Evolutionary conservation across 2,113 vertebrate species (phyloP).

Genomic region (Myrmophylax atrothorax): DNA sequence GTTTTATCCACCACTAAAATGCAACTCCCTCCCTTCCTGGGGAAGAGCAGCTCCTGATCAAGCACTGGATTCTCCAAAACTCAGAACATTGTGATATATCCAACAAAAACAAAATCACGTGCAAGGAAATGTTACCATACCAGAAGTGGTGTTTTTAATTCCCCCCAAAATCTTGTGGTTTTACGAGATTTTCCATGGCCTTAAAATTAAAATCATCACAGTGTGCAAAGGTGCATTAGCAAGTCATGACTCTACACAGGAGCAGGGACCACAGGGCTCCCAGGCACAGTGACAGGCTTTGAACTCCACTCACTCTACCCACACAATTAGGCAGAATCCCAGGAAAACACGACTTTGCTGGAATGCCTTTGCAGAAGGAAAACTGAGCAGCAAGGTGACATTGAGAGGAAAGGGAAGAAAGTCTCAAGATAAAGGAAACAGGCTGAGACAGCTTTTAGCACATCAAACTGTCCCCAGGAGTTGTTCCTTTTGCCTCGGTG

Average conservation of each 20-base stretch:
- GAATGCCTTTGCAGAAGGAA: background rate
- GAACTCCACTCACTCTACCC: background rate
- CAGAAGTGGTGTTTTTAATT: accelerated
- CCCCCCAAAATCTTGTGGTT: background rate
- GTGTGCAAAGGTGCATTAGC: background rate
- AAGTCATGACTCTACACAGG: accelerated
- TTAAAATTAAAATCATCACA: accelerated
- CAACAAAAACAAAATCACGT: accelerated
- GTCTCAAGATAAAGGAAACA: background rate
- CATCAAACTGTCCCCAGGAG: background rate
- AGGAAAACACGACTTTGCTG: background rate
- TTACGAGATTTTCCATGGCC: background rate
- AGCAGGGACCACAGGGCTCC: background rate
- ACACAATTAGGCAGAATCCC: background rate
- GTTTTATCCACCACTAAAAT: background rate
- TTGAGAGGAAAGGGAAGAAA: background rate
- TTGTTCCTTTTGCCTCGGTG: background rate
- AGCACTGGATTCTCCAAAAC: accelerated
- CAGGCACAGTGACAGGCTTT: background rate
- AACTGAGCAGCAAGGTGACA: background rate
- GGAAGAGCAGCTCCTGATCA: background rate
- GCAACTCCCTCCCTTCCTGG: background rate
- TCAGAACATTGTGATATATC: accelerated
- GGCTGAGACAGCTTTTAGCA: background rate
- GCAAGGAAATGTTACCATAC: background rate